Evolutionary conservation across 2,113 vertebrate species (phyloP).

Genomic region (Myiopsitta monachus): DNA sequence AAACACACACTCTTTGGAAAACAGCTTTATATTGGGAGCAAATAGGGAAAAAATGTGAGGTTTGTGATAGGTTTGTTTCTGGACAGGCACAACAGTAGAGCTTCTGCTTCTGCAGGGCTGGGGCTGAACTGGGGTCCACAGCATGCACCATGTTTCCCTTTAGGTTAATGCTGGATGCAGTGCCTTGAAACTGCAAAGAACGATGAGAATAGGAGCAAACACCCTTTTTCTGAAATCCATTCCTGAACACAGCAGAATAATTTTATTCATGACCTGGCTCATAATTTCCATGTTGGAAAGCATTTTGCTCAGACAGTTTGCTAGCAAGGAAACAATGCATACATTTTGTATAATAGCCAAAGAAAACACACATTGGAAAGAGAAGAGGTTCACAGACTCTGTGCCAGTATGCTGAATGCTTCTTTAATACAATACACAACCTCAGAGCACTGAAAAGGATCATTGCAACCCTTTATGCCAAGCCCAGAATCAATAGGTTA

Average conservation of each 20-base stretch:
- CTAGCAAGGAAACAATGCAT: not conserved
- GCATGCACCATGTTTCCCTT: fast-evolving
- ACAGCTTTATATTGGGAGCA: not conserved
- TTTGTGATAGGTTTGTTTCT: not conserved
- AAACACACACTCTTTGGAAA: not conserved
- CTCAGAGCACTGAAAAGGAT: not conserved
- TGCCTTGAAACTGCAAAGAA: not conserved
- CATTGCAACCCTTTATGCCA: fast-evolving
- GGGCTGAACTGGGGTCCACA: not conserved
- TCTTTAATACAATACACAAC: not conserved
- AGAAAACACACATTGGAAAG: not conserved
- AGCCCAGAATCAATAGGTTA: not conserved
- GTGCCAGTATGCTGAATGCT: not conserved
- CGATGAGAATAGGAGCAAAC: not conserved
- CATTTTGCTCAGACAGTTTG: not conserved
- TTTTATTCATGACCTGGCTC: not conserved
- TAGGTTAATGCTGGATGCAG: fast-evolving
- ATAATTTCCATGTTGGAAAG: not conserved
- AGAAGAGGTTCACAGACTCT: not conserved
- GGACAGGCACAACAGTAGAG: not conserved
- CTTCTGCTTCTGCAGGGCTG: not conserved
- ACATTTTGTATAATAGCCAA: not conserved
- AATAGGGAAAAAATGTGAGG: not conserved
- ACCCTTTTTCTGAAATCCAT: not conserved
- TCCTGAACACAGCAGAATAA: not conserved